Evolutionary conservation across 2,797 vertebrate species (phyloP), one percentile per base, ranked within the genome.

Genomic region (Catamblyrhynchus diadema): DNA sequence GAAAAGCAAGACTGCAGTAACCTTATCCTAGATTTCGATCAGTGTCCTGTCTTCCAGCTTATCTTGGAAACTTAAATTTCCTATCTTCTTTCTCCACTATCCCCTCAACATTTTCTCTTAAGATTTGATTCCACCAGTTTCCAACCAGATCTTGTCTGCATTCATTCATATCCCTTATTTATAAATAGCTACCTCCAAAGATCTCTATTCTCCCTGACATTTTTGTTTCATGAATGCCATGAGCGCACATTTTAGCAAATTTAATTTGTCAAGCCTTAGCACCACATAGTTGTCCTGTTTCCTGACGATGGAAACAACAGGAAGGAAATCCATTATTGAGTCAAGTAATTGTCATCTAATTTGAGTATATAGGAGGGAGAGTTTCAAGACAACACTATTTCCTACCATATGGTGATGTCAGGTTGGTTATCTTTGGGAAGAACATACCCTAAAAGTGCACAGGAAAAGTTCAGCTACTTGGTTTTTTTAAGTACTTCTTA

Each of bases 331-430:
- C 85, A 83, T 86, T 93, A 81, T 24, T 57, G 10, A 53, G 33
- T 75, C 59, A 81, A 88, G 45, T 81, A 92, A 67, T 85, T 83
- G 61, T 72, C 65, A 39, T 78, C 65, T 71, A 80, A 79, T 86
- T 79, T 88, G 24, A 37, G 12, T 41, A 15, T 37, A 59, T 4
- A 45, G 14, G 50, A 88, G 32, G 10, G 14, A 89, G 25, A 51
- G 19, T 88, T 96, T 88, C 65, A 75, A 90, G 66, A 62, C 51
- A 83, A 35, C 78, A 56, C 22, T 35, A 19, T 65, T 93, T 92
- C 75, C 70, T 69, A 54, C n/a, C 92, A 90, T 94, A 92, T 96
- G 81, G 60, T 37, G 67, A 15, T 89, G 92, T 95, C 92, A 87
- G 25, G 23, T 42, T 91, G 54, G 20, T 72, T 92, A 50, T 86